Evolutionary conservation across 2,797 vertebrate species (phyloP), one percentile per base, ranked within the genome.

Genomic region (Centropyge bicolor): DNA sequence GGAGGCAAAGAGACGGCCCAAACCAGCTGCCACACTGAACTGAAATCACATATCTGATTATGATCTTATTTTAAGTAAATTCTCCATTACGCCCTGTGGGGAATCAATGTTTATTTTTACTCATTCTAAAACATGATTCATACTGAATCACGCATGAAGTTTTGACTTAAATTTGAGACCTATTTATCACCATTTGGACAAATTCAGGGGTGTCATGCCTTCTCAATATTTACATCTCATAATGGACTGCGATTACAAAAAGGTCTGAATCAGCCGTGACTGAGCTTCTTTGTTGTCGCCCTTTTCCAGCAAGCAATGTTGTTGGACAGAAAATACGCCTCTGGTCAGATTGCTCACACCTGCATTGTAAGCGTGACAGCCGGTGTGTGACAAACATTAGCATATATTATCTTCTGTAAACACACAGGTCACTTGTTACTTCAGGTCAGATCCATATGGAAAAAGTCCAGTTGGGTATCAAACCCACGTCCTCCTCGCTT

Each of bases 331-430:
- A 36, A 64, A 64, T 11, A 27, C 1, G 31, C 74, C 36, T 64
- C 56, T 46, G 67, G 59, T 67, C 40, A 41, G 41, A 48, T 52
- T 24, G 8, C 35, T 64, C 13, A 1, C 31, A 68, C 45, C 57
- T 60, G 57, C 17, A 52, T 60, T 54, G n/a, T 61, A 63, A 57
- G 62, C 73, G 64, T 41, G 38, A 73, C 57, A 63, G 56, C 36
- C 20, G 20, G 14, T 63, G 27, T 61, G 35, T 38, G 40, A 48
- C 27, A 41, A 12, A 56, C 31, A 86, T 83, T 78, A 63, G 20
- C 71, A 70, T 48, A 46, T 24, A 11, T 43, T 74, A 64, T 86
- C 81, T 66, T 31, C 55, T 51, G 41, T 70, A 70, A 80, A 86
- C 83, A 78, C 46, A 54, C 67, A 8, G 74, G 74, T 81, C 72